Base-by-base conservation (phyloP, 2,888 invertebrate species). In the Aspidiotus destructor region DNA sequence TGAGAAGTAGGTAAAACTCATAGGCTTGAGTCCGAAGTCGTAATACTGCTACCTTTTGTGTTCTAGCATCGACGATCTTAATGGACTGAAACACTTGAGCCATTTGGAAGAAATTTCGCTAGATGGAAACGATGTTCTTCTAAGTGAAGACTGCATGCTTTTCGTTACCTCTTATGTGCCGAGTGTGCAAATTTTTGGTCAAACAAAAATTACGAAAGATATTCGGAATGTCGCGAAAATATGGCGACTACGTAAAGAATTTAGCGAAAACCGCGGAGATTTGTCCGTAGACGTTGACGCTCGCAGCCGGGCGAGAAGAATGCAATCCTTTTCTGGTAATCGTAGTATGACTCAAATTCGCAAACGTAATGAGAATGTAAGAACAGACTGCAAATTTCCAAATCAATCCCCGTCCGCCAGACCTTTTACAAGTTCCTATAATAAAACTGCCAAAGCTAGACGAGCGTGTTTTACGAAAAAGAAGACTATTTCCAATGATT, bases 91-190 rank as follows among this genome's bases (percentile, higher is more conserved):
- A 41, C 87, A 90, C 77, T 88, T 89, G 0, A 79, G 82, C 9
- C 85, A 86, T 70, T 81, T 94, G 60, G 82, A 85, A 69, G 94
- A 94, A 79, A 84, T 95, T 61, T 87, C 92, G 17, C 84, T 95
- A 70, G 94, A 91, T 76, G 88, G 88, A 71, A 92, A 92, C 79
- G 90, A 91, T 0, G 85, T 92, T 10, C 86, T 87, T 17, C 77
- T 88, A 71, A 86, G 85, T n/a, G 86, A 88, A 0, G 90, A 91
- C 74, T 91, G 89, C 75, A 84, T 87, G 5, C 87, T 89, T 0
- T 91, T 89, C 76, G 78, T 91, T 58, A 89, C 91, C 0, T 88
- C 89, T 0, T 88, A 89, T 76, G 78, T 91, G 71, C 88, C 89
- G 40, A 84, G 85, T 75, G 80, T 92, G 71, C 79, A 84, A 70